Evolutionary conservation across 2,113 vertebrate species (phyloP), one percentile per base, ranked within the genome.

Genomic region (Periophthalmus modestus): DNA sequence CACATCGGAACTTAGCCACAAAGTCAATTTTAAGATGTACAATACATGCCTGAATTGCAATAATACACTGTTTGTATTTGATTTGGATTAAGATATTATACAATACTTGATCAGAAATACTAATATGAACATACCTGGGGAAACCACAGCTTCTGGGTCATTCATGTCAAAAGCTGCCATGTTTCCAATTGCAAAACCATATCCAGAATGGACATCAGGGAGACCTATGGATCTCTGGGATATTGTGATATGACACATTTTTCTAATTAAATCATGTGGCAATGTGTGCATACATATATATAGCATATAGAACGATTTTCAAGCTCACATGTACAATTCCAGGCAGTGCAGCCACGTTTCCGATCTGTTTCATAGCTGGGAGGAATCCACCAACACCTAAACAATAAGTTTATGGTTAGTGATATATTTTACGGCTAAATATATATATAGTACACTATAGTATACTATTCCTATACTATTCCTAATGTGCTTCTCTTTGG

Each of bases 131-230:
- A 16, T 71, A 98, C 97, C 98, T 88, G 97, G 97, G 50, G 98
- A 99, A 48, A 99, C 98, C 9, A 99, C 97, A 7, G 98, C 94
- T 7, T 94, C 92, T 0, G 97, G 95, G 80, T 99, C 81, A 69
- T 81, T 93, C 96, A 98, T 97, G 81, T 99, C 96, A 76, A 99
- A 99, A 46, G 98, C 98, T 18, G 98, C 98, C 98, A 99, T 99
- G 87, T 99, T 99, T 46, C 98, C 98, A 73, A 99, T 99, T 16
- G 98, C 98, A 79, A 99, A 99, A 0, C 98, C 98, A 33, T 98
- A 99, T 3, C 98, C 98, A 0, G 98, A 99, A 87, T 99, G 98
- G 69, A 98, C 96, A 82, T 99, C 98, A 0, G 98, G 98, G 47
- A 99, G 96, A 0, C 98, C 98, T 78, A 99, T 96, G 61, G 98